Conservation (phyloP, 1,140 invertebrate genomes). For the Idris sp. region DNA sequence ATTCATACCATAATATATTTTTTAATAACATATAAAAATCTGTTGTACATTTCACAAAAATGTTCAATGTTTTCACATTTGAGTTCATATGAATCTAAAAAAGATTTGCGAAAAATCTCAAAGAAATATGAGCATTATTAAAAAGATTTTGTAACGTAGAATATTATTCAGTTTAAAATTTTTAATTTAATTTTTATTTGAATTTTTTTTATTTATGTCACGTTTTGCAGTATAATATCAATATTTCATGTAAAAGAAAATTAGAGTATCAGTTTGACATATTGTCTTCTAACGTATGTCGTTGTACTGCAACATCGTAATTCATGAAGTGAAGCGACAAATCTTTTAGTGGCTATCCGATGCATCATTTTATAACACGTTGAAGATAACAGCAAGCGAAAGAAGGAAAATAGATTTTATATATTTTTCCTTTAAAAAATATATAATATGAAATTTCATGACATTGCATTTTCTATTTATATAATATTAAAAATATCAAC, state of each 20-base stretch:
- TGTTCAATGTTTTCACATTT: conserved; percentile 6
- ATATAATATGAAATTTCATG: neutral
- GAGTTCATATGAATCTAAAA: conserved; percentile 9
- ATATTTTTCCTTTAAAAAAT: neutral
- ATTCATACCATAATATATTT: too few species aligned
- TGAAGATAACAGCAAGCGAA: conserved; percentile 27
- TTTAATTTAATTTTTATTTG: conserved; percentile 7
- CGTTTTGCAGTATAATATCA: conserved; percentile 9
- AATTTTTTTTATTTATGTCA: conserved; percentile 30
- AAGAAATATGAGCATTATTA: conserved; percentile 16
- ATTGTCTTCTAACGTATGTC: conserved; percentile 41
- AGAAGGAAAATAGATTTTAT: conserved; percentile 5
- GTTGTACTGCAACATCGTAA: conserved; percentile 32
- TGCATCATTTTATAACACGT: conserved; percentile 47
- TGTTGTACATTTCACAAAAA: conserved; percentile 1
- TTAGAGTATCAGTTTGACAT: conserved; percentile 49
- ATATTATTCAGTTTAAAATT: conserved; percentile 4
- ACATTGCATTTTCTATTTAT: too few species aligned
- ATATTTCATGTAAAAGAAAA: conserved; percentile 46
- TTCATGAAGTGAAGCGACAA: conserved; percentile 48
- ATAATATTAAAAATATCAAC: neutral
- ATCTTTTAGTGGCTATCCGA: conserved; percentile 43
- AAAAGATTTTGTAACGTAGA: conserved; percentile 20
- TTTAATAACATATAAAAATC: too few species aligned
- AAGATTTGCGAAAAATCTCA: conserved; percentile 13